Percentiles rank a stretch among this genome's conserved stretches.
These are phyloP conservation scores for Caenorhabditis doughertyi DNA, from an alignment of 2,888 invertebrate species.

Conservation along the genomic window DNA sequence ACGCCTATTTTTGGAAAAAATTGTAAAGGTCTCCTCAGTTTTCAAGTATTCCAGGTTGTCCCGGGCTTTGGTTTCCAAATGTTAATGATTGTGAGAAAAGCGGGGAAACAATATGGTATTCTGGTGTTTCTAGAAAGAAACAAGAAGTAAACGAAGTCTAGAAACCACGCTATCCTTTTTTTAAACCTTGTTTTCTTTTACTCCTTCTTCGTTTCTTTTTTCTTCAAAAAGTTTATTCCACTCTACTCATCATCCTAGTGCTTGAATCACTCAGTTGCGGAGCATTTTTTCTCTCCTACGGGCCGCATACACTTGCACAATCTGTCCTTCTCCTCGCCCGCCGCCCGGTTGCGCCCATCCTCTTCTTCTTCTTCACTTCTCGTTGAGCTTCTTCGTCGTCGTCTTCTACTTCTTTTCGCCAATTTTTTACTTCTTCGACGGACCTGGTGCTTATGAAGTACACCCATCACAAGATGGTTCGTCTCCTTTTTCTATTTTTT, in stretches of 20 bases:
- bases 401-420: conserved; percentile 22
- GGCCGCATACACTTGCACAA: conserved; percentile 62
- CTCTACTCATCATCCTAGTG: conserved; percentile 60
- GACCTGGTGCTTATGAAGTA: conserved; percentile 58
- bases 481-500: conserved; percentile 9
- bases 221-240: conserved; percentile 49
- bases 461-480: conserved; percentile 38
- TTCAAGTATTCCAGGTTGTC: not conserved
- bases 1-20: conserved; percentile 33
- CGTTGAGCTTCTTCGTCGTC: conserved; percentile 48
- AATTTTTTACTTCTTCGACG: conserved; percentile 21
- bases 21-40: conserved; percentile 1
- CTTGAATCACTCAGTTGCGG: conserved; percentile 42
- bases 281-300: conserved; percentile 29
- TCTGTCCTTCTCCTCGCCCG: conserved; percentile 55
- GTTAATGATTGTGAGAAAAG: conserved; percentile 5
- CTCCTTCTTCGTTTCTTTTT: conserved; percentile 6
- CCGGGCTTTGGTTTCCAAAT: conserved; percentile 9
- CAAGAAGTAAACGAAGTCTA: not conserved
- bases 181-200: conserved; percentile 12
- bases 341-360: conserved; percentile 46
- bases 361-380: conserved; percentile 39
- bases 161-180: conserved; percentile 2
- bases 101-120: conserved; percentile 5
- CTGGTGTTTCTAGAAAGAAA: not conserved